phyloP scores from a whole-genome alignment of 2,797 vertebrate genomes.

The Notolabrus celidotus region DNA sequence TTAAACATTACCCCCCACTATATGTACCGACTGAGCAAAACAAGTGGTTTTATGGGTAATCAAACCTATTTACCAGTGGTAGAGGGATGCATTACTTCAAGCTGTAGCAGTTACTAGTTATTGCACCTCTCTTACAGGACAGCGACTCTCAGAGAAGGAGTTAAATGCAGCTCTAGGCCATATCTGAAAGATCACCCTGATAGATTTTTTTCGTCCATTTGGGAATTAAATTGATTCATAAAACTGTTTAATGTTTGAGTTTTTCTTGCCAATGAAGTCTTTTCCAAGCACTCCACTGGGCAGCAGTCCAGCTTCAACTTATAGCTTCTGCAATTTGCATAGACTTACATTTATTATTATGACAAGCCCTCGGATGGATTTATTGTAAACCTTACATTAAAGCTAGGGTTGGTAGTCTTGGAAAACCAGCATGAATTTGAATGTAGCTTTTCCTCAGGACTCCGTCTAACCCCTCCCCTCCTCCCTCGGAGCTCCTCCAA shows the following conservation, averaged over 20 bases:
- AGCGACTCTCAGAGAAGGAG: not conserved
- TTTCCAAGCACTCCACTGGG: not conserved
- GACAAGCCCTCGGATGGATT: constrained; percentile 17
- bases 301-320: constrained; percentile 1
- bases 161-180: not conserved
- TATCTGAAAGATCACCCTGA: not conserved
- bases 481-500: too few relatives aligned
- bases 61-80: not conserved
- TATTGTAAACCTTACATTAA: constrained; percentile 12
- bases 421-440: too few relatives aligned
- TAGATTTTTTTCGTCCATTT: not conserved
- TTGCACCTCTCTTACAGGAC: not conserved
- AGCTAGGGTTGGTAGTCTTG: too few relatives aligned
- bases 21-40: constrained; percentile 1
- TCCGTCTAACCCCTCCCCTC: too few relatives aligned
- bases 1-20: not conserved
- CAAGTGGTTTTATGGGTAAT: constrained; percentile 16
- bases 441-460: too few relatives aligned
- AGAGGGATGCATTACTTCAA: not conserved
- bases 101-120: not conserved
- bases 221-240: constrained; percentile 7
- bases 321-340: not conserved
- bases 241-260: not conserved
- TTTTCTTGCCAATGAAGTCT: not conserved
- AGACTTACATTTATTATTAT: constrained; percentile 7